phyloP scores from a whole-genome alignment of 2,797 vertebrate genomes.

The Valencia hispanica region DNA sequence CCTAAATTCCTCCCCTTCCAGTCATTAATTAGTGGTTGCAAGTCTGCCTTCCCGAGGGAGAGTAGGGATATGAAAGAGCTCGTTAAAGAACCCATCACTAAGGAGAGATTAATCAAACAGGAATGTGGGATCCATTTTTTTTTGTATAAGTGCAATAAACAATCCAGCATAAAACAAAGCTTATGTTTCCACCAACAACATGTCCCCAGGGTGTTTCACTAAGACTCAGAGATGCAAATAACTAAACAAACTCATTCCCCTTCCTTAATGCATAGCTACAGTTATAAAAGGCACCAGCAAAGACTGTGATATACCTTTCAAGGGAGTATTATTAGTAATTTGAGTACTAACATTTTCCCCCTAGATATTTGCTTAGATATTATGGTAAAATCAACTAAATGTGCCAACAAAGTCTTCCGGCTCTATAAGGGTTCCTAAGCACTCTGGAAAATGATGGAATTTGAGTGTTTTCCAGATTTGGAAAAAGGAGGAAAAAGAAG shows the following conservation, averaged over 20 bases:
- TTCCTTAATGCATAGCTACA: not conserved
- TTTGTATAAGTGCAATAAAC: conserved; percentile 25
- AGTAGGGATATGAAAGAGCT: conserved; percentile 54
- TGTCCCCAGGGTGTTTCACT: not conserved
- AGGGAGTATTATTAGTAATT: not conserved
- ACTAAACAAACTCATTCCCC: not conserved
- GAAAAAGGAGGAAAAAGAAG: not conserved
- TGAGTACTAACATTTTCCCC: not conserved
- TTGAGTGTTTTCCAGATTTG: not conserved
- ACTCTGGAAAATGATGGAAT: not conserved
- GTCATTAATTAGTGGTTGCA: conserved; percentile 71
- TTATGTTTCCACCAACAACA: not conserved
- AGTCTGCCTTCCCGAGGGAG: conserved; percentile 45
- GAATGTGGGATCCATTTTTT: conserved; percentile 12
- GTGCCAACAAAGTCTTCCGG: not conserved
- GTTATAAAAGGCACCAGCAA: not conserved
- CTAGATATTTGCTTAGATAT: not conserved
- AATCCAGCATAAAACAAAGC: conserved; percentile 19
- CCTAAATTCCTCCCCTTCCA: conserved; percentile 62
- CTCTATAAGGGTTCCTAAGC: not conserved
- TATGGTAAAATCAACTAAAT: not conserved
- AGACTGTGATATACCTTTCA: not conserved
- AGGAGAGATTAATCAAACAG: conserved; percentile 47
- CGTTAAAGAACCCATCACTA: conserved; percentile 65
- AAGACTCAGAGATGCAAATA: not conserved